Conservation (phyloP, 2,797 vertebrate species). For the Dendrocincla fuliginosa region DNA sequence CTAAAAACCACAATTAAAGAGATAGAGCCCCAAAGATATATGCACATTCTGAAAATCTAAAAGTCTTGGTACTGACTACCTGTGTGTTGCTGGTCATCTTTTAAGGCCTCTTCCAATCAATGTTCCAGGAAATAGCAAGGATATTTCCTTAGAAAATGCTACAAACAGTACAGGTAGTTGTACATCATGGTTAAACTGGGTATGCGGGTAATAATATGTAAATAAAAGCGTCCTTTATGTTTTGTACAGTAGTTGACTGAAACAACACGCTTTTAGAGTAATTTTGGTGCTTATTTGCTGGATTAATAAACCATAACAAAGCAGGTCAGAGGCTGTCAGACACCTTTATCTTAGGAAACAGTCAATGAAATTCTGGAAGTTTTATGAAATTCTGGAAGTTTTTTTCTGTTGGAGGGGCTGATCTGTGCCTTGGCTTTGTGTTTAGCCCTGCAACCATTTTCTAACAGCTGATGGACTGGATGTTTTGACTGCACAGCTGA, state of each 20-base stretch:
- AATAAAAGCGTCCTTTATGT: not conserved
- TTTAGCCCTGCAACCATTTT: not conserved
- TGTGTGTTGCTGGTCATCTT: not conserved
- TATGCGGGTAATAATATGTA: not conserved
- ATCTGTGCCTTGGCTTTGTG: not conserved
- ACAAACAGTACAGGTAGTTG: not conserved
- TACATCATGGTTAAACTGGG: not conserved
- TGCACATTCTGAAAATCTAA: not conserved
- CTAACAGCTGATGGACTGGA: not conserved
- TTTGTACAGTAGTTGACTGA: not conserved
- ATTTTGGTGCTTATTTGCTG: not conserved
- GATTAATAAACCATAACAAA: not conserved
- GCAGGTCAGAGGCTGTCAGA: not conserved
- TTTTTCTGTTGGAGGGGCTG: not conserved
- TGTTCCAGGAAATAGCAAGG: not conserved
- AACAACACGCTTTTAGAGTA: not conserved
- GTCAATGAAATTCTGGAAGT: not conserved
- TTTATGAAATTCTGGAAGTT: not conserved
- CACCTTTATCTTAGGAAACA: not conserved
- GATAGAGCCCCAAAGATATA: not conserved
- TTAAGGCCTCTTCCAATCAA: not conserved
- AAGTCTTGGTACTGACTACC: not conserved
- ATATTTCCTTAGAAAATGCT: not conserved
- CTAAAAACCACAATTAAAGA: not conserved
- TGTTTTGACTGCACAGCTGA: not conserved